A percentile compares a stretch with the other conserved stretches of the same genome.
Conservation (phyloP, 2,888 invertebrate genomes). For the Prosapia bicincta region DNA sequence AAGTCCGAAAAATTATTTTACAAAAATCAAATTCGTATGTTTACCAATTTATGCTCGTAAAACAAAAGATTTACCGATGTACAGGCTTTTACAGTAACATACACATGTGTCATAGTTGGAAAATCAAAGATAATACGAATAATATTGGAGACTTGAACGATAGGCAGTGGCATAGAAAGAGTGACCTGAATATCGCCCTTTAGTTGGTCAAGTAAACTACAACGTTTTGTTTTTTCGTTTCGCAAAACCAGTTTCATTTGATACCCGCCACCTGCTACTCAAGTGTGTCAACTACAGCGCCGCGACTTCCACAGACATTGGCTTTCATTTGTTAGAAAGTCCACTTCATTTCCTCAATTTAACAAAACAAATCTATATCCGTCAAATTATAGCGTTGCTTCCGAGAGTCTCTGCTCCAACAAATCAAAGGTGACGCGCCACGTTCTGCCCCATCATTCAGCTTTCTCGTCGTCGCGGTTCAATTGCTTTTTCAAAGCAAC, state of each 20-base stretch:
- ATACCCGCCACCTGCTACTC: neutral
- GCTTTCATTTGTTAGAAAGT: neutral
- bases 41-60: no score
- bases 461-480: no score
- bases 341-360: neutral
- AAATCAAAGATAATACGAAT: no score
- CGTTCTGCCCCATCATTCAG: no score
- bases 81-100: no score
- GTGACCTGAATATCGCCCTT: neutral
- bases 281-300: neutral
- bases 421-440: neutral
- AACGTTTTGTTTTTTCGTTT: neutral
- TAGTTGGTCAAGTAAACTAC: neutral
- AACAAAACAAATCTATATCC: neutral
- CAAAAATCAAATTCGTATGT: no score
- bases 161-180: neutral
- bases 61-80: no score
- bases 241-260: neutral
- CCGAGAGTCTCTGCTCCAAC: neutral
- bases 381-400: neutral
- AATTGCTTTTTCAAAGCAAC: no score
- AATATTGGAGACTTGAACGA: neutral
- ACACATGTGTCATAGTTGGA: no score
- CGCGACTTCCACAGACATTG: neutral
- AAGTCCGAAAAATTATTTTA: no score